These are phyloP conservation scores for Gobionotothen gibberifrons DNA, from an alignment of 2,797 vertebrate species.

Conservation along the genomic window DNA sequence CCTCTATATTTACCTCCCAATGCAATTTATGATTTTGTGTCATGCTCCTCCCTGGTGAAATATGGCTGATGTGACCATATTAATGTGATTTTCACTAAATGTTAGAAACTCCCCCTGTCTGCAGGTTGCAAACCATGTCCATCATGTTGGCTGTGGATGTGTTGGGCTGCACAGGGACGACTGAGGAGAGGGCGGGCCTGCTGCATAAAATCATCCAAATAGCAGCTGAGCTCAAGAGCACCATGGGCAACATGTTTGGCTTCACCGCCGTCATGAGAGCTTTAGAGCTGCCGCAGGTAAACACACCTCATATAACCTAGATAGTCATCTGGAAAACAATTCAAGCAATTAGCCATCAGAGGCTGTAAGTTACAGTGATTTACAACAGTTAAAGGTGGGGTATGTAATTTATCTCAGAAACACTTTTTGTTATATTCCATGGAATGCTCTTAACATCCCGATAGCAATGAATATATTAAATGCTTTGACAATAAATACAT, in stretches of 20 bases:
- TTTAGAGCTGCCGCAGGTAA: conserved; percentile 94
- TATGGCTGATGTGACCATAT: background rate
- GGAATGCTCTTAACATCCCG: no score
- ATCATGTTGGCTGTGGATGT: conserved; percentile 92
- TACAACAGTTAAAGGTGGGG: no score
- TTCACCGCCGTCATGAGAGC: conserved; percentile 94
- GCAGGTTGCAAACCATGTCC: conserved; percentile 94
- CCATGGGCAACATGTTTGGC: conserved; percentile 95
- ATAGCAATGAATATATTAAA: no score
- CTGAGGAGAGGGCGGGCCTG: conserved; percentile 89
- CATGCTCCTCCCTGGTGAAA: background rate
- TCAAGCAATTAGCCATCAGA: no score
- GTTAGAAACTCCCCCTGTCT: background rate
- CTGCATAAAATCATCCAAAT: conserved; percentile 93
- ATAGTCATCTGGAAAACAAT: no score
- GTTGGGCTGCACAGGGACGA: conserved; percentile 93
- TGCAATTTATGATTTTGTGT: background rate
- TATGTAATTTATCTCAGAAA: no score
- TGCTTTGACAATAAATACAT: no score
- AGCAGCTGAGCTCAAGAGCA: conserved; percentile 91
- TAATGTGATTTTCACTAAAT: background rate
- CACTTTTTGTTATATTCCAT: no score
- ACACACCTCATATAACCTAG: background rate
- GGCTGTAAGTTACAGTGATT: no score
- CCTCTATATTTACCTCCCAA: background rate